Percentiles rank a stretch among this genome's conserved stretches.
phyloP scores from a whole-genome alignment of 2,113 vertebrate genomes.

The Acanthisitta chloris region DNA sequence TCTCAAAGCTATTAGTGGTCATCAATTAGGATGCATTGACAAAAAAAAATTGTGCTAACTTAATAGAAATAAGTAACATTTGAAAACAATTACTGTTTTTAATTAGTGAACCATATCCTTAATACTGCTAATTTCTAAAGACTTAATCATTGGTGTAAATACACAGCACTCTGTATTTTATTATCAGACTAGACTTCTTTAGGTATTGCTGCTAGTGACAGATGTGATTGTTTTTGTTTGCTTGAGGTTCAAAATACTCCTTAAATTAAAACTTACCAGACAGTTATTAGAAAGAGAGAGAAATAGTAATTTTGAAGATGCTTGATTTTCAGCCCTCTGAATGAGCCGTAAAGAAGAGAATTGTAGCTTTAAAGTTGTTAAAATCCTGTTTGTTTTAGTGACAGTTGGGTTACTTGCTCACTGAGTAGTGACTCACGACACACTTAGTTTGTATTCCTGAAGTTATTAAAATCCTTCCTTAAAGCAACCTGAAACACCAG shows the following conservation, averaged over 20 bases:
- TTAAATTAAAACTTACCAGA: neutral
- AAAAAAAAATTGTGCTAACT: neutral
- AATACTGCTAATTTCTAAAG: neutral
- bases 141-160: neutral
- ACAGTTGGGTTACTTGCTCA: neutral
- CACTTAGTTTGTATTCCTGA: neutral
- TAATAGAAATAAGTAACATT: neutral
- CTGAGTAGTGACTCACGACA: rapidly evolving
- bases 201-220: neutral
- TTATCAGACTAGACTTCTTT: neutral
- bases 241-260: neutral
- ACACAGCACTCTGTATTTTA: rapidly evolving
- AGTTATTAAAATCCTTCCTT: neutral
- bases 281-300: neutral
- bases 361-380: neutral
- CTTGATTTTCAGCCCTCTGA: neutral
- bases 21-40: neutral
- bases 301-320: neutral
- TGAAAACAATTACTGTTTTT: neutral
- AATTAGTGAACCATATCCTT: neutral
- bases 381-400: neutral
- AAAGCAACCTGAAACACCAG: neutral
- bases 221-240: neutral
- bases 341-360: neutral
- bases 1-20: neutral